Percentiles rank a stretch among this genome's conserved stretches.
Evolutionary conservation across 1,140 invertebrate species (phyloP).

Genomic region (Macrobrachium nipponense): DNA sequence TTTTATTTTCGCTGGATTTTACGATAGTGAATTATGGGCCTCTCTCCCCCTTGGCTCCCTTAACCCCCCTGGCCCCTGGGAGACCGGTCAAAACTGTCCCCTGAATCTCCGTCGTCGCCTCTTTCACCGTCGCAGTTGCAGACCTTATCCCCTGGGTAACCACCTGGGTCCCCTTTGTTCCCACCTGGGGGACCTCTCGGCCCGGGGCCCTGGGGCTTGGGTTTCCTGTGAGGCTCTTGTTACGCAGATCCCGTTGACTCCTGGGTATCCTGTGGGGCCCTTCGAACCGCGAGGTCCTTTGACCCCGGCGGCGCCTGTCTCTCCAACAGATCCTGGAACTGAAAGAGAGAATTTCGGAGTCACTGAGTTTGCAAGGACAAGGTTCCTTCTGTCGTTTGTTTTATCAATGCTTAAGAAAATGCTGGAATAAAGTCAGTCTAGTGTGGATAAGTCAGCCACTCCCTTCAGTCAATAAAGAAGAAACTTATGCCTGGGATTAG

Average conservation of each 20-base stretch:
- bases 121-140: conserved; percentile 17
- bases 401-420: no score
- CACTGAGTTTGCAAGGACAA: no score
- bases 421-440: neutral
- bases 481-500: no score
- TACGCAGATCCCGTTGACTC: conserved; percentile 26
- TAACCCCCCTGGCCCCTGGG: conserved; percentile 14
- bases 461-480: no score
- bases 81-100: neutral
- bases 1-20: no score
- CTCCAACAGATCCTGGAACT: conserved; percentile 18
- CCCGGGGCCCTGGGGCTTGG: no score
- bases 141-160: neutral
- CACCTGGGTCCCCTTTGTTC: conserved; percentile 23
- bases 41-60: conserved; percentile 21
- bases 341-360: neutral
- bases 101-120: conserved; percentile 4
- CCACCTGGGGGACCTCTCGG: conserved; percentile 12
- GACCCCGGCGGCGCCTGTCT: conserved; percentile 7
- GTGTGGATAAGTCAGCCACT: no score
- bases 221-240: neutral
- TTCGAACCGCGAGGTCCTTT: conserved; percentile 12
- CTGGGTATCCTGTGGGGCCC: conserved; percentile 19
- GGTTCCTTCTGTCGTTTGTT: no score
- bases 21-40: neutral